Base-by-base conservation (phyloP, 2,113 vertebrate genomes). In the Bolborhynchus lineola region DNA sequence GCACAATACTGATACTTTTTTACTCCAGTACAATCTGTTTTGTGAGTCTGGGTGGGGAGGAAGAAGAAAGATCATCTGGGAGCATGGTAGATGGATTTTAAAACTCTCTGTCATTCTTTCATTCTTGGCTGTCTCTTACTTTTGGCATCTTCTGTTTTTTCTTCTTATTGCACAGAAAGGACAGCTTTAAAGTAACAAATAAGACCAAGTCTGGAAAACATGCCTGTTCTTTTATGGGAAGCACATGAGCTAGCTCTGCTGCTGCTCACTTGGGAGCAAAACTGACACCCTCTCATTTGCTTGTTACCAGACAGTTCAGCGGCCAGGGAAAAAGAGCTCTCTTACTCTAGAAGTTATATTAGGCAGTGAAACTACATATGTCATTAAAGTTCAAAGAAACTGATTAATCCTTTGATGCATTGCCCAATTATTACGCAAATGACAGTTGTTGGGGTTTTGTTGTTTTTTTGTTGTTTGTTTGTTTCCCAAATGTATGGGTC, bases 311-410 rank as follows among this genome's bases (percentile, higher is more conserved):
- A 83, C 72, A 89, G 77, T 75, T 92, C 72, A 70, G 72, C 19
- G 16, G 47, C 74, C 81, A 95, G 57, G 86, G 92, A 95, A 68
- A 90, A 95, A 64, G 92, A 92, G 81, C 59, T 84, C 81, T 75
- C 76, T 86, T 64, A 91, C 70, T 60, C 46, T 1, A 11, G 49
- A 86, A 91, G 77, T 95, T 93, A 94, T 92, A 93, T 60, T 53
- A 95, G 91, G 47, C 81, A 90, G 29, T 64, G 87, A 95, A 96
- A 93, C 76, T 62, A 82, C 21, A 1, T 82, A 88, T 85, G 82
- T 47, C 80, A 85, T 91, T 95, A 69, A 84, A 94, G 74, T 96
- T 97, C 93, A 96, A 96, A 97, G 90, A 88, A 89, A 64, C 41
- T 94, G 77, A 94, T 96, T 86, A 91, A 72, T 90, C 64, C 91